Evolutionary conservation across 2,113 vertebrate genomes (phyloP).

Genomic region (Hiodon alosoides): DNA sequence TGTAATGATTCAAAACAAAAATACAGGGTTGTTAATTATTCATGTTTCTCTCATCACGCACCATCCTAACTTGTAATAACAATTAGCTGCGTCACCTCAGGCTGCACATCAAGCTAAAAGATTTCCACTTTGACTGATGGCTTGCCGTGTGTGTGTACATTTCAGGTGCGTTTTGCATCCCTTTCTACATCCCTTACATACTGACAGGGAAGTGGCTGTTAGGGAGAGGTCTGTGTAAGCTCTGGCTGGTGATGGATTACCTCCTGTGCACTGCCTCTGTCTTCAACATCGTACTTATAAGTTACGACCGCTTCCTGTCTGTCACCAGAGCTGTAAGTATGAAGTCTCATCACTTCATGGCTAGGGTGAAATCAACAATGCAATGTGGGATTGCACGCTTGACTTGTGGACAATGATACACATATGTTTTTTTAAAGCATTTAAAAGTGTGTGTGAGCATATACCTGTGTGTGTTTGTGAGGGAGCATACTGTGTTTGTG

Average conservation of each 20-base stretch:
- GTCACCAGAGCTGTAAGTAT: constrained; percentile 84
- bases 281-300: constrained; percentile 86
- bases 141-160: background rate
- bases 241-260: constrained; percentile 80
- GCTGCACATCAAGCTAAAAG: too few relatives aligned
- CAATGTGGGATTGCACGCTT: too few relatives aligned
- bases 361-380: too few relatives aligned
- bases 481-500: too few relatives aligned
- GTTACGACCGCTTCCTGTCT: constrained; percentile 82
- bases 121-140: too few relatives aligned
- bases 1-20: too few relatives aligned
- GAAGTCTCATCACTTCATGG: background rate
- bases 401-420: too few relatives aligned
- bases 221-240: constrained; percentile 65
- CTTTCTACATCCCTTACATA: constrained; percentile 76
- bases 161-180: constrained; percentile 74
- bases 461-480: too few relatives aligned
- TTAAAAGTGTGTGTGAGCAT: background rate
- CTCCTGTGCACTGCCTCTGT: constrained; percentile 78
- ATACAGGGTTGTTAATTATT: too few relatives aligned
- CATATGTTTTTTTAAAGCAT: background rate
- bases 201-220: constrained; percentile 65
- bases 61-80: too few relatives aligned
- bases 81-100: too few relatives aligned
- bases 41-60: too few relatives aligned